These are phyloP conservation scores for Bombus pascuorum DNA, from an alignment of 1,140 invertebrate species.

Conservation along the genomic window DNA sequence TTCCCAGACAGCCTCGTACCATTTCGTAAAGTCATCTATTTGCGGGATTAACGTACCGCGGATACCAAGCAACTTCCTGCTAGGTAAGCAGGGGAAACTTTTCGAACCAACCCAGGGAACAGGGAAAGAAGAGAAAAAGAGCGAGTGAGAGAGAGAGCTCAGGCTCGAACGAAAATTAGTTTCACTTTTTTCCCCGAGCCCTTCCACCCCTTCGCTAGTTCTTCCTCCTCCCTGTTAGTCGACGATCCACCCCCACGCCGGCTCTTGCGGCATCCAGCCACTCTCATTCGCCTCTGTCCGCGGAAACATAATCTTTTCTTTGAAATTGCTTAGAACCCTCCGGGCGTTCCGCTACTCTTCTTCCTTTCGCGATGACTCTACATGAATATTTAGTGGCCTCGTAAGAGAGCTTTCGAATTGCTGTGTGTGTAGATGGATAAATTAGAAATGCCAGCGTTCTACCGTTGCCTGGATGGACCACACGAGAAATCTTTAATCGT, in stretches of 20 bases:
- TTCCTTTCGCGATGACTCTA: slow-evolving; percentile 27
- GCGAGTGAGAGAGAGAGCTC: slow-evolving; percentile 21
- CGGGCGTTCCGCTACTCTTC: slow-evolving; percentile 7
- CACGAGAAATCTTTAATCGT: not conserved
- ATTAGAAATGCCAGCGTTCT: slow-evolving; percentile 18
- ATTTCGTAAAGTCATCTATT: slow-evolving; percentile 71
- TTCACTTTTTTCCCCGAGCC: slow-evolving; percentile 62
- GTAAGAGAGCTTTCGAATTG: slow-evolving; percentile 23
- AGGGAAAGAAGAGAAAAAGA: not conserved
- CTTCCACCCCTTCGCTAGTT: slow-evolving; percentile 9
- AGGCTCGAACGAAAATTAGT: slow-evolving; percentile 69
- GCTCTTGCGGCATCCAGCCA: not conserved
- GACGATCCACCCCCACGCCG: slow-evolving; percentile 5
- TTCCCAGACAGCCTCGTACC: slow-evolving; percentile 55
- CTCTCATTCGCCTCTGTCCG: slow-evolving; percentile 54
- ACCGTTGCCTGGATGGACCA: rapidly evolving
- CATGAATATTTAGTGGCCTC: slow-evolving; percentile 65
- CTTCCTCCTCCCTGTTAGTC: not conserved
- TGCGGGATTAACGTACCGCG: slow-evolving; percentile 68
- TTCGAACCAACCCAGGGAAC: slow-evolving; percentile 39
- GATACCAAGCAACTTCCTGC: slow-evolving; percentile 64
- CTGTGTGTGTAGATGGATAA: slow-evolving; percentile 20
- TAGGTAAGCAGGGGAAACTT: slow-evolving; percentile 69
- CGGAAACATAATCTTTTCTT: slow-evolving; percentile 67
- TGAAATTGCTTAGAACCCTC: slow-evolving; percentile 65